Evolutionary conservation across 2,888 invertebrate genomes (phyloP).

Genomic region (Archaeoteleia sp.): DNA sequence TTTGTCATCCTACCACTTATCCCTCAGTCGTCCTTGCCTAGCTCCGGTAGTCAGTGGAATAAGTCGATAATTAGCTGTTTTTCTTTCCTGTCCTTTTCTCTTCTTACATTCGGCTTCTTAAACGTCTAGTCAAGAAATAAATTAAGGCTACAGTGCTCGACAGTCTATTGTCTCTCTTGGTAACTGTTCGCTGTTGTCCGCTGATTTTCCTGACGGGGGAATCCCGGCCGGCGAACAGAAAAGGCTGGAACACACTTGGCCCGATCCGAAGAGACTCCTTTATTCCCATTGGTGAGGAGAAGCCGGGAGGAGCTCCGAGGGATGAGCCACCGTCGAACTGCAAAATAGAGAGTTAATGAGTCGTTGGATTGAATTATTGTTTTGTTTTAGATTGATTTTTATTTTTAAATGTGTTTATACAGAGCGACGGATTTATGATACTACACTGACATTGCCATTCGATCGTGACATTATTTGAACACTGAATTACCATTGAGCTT

Average conservation of each 20-base stretch:
- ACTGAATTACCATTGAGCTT: too few species aligned
- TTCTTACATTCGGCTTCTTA: constrained; percentile 29
- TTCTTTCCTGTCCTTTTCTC: not conserved
- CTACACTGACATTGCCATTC: too few species aligned
- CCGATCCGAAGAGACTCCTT: constrained; percentile 49
- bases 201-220: constrained; percentile 24
- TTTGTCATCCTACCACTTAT: not conserved
- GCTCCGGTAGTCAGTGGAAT: not conserved
- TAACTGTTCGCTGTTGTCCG: constrained; percentile 59
- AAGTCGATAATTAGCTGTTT: constrained; percentile 1
- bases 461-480: too few species aligned
- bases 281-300: constrained; percentile 99
- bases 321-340: constrained; percentile 98
- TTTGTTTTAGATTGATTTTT: not conserved
- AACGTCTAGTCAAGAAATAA: constrained; percentile 66
- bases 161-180: constrained; percentile 75
- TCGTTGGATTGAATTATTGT: not conserved
- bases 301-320: constrained; percentile 98
- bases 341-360: constrained; percentile 68
- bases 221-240: constrained; percentile 24
- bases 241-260: constrained; percentile 29
- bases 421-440: too few species aligned
- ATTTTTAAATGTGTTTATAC: too few species aligned
- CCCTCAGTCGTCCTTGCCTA: not conserved
- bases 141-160: constrained; percentile 73